Evolutionary conservation across 2,113 vertebrate species (phyloP).

Genomic region (Salvelinus sp.): DNA sequence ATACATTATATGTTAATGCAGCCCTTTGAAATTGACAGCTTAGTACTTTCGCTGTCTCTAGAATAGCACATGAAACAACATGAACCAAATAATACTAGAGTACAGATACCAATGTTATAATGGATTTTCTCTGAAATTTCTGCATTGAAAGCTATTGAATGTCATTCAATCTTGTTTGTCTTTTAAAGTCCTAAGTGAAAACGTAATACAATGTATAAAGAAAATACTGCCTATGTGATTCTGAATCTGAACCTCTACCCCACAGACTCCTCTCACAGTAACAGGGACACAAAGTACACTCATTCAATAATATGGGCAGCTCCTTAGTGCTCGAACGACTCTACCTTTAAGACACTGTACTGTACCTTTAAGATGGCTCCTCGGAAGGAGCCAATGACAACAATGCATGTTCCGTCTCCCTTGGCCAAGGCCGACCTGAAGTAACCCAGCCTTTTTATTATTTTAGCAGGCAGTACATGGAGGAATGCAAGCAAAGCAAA

Average conservation of each 20-base stretch:
- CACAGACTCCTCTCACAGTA: neutral
- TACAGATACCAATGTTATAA: neutral
- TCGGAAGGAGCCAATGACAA: conserved; percentile 66
- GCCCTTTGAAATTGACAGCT: neutral
- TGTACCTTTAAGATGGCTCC: conserved; percentile 62
- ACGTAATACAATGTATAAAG: too few species aligned
- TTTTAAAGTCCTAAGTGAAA: neutral
- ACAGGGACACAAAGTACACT: too few species aligned
- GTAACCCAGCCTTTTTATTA: conserved; percentile 73
- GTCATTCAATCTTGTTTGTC: neutral
- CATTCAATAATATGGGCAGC: neutral
- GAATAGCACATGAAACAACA: neutral
- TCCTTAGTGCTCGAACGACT: conserved; percentile 27
- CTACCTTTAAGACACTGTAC: conserved; percentile 1
- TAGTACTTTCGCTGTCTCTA: neutral
- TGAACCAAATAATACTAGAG: neutral
- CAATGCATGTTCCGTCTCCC: conserved; percentile 64
- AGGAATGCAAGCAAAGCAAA: conserved; percentile 69
- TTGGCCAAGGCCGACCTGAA: conserved; percentile 64
- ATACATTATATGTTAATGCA: neutral
- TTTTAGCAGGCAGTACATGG: conserved; percentile 68
- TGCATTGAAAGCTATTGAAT: neutral
- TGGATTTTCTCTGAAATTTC: neutral
- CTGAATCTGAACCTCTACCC: too few species aligned
- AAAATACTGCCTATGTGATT: too few species aligned